Conservation (phyloP, 2,113 vertebrate species). For the Spilogale gracilis region DNA sequence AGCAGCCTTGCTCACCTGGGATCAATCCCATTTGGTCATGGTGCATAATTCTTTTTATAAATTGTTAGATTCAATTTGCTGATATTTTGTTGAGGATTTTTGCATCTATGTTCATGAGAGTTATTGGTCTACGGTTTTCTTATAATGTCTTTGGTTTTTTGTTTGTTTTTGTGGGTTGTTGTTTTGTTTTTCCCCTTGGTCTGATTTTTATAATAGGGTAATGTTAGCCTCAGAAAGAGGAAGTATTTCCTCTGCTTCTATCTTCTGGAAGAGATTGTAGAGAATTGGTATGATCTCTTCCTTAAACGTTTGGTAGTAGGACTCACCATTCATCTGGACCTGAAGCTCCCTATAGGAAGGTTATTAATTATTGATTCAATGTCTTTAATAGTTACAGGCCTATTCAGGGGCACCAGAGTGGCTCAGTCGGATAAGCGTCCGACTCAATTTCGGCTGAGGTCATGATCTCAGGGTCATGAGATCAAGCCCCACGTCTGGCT, state of each 20-base stretch:
- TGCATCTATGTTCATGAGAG: not conserved
- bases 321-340: not conserved
- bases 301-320: not conserved
- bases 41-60: not conserved
- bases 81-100: slow-evolving; percentile 30
- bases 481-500: not conserved
- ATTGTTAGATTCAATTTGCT: not conserved
- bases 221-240: not conserved
- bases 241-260: not conserved
- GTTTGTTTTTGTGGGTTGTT: not conserved
- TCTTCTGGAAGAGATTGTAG: not conserved
- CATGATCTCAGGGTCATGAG: not conserved
- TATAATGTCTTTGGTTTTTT: not conserved
- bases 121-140: not conserved
- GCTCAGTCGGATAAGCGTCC: not conserved
- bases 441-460: not conserved
- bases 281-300: not conserved
- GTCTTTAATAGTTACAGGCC: not conserved
- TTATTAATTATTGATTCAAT: slow-evolving; percentile 29
- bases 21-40: not conserved
- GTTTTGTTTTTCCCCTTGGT: not conserved
- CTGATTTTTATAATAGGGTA: not conserved
- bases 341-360: not conserved
- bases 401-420: not conserved
- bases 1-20: not conserved